phyloP scores from a whole-genome alignment of 1,140 invertebrate species.

The Drosophila chauvacae region DNA sequence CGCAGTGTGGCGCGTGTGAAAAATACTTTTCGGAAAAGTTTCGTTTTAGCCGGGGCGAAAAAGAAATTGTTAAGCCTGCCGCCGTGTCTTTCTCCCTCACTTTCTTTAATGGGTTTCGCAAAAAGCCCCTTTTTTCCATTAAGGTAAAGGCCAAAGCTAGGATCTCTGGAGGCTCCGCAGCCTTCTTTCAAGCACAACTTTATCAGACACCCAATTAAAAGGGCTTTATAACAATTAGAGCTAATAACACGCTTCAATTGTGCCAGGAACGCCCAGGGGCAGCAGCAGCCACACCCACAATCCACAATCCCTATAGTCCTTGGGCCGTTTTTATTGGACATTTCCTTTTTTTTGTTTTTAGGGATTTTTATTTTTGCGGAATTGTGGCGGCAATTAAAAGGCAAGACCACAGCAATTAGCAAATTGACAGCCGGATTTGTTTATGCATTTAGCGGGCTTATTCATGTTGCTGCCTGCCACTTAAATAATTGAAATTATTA shows the following conservation, averaged over 20 bases:
- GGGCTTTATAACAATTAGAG: constrained; percentile 82
- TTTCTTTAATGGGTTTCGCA: constrained; percentile 42
- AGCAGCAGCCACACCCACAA: constrained; percentile 17
- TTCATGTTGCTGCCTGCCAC: constrained; percentile 38
- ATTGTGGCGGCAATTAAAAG: constrained; percentile 75
- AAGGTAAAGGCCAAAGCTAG: constrained; percentile 60
- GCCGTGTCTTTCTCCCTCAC: neutral
- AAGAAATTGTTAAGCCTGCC: constrained; percentile 30
- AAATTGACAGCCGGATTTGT: constrained; percentile 81
- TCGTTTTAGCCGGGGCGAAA: constrained; percentile 11
- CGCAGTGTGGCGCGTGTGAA: constrained; percentile 71
- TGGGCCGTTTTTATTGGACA: constrained; percentile 8
- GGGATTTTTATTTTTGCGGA: constrained; percentile 46
- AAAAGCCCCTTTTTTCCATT: constrained; percentile 68
- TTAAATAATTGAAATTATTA: constrained; percentile 75
- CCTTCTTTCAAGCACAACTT: constrained; percentile 67
- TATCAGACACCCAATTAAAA: constrained; percentile 83
- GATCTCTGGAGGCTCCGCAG: constrained; percentile 25
- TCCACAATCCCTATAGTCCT: constrained; percentile 15
- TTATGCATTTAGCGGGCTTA: constrained; percentile 61
- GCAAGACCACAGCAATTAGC: constrained; percentile 77
- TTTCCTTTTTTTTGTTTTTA: constrained; percentile 23
- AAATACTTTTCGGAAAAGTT: constrained; percentile 75
- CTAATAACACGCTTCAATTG: constrained; percentile 83
- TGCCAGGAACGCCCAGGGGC: constrained; percentile 65